phyloP scores from a whole-genome alignment of 2,797 vertebrate species.

The Myiotriccus ornatus region DNA sequence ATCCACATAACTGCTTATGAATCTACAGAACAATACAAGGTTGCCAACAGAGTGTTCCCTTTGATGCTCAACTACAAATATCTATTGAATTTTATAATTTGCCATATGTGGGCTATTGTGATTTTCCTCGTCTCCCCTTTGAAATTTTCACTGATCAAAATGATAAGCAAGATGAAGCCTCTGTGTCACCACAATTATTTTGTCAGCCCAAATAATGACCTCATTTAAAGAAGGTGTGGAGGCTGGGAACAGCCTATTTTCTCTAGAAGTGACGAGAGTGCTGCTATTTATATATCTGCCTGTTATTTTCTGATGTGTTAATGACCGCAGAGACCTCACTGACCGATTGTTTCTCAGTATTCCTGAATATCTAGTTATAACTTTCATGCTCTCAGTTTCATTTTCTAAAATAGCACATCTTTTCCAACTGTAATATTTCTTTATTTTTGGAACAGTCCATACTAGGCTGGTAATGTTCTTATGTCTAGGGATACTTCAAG shows the following conservation, averaged over 20 bases:
- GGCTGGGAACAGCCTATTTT: constrained; percentile 16
- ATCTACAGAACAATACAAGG: not conserved
- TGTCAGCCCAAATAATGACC: constrained; percentile 2
- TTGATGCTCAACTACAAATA: not conserved
- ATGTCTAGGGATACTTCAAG: not conserved
- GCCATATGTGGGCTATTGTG: not conserved
- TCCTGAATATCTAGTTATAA: not conserved
- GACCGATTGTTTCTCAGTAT: not conserved
- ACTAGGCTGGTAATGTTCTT: not conserved
- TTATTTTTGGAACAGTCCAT: not conserved
- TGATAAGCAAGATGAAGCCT: not conserved
- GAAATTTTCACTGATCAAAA: not conserved
- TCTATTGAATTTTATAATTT: not conserved
- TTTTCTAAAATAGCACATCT: constrained; percentile 12
- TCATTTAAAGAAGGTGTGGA: not conserved
- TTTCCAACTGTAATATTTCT: not conserved
- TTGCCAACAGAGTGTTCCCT: not conserved
- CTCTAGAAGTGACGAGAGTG: not conserved
- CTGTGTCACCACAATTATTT: not conserved
- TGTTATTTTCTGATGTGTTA: constrained; percentile 11
- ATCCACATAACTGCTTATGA: not conserved
- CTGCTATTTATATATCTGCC: not conserved
- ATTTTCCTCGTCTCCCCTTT: not conserved
- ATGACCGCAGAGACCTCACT: not conserved
- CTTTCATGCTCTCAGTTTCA: not conserved